phyloP scores from a whole-genome alignment of 2,797 vertebrate genomes.

The Sciurus carolinensis region DNA sequence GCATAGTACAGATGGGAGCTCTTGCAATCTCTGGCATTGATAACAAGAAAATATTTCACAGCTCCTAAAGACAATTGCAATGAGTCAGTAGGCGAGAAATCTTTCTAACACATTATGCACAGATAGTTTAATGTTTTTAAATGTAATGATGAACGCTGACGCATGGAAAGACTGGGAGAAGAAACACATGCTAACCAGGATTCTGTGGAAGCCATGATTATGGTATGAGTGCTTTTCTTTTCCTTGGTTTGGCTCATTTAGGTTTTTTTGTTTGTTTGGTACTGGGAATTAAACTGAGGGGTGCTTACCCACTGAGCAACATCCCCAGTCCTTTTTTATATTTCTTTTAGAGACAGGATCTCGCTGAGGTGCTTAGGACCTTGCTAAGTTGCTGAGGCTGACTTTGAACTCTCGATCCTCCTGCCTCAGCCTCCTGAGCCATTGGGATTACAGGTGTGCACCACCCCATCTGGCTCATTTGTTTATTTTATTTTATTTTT shows the following conservation, averaged over 20 bases:
- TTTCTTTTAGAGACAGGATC: no score
- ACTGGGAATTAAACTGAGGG: no score
- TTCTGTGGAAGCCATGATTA: background rate
- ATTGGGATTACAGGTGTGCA: no score
- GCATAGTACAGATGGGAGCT: background rate
- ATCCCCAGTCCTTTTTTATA: no score
- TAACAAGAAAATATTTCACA: background rate
- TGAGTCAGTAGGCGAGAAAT: background rate
- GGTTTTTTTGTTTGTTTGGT: background rate
- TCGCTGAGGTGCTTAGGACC: no score
- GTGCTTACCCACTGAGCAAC: no score
- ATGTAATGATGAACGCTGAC: background rate
- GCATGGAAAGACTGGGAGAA: background rate
- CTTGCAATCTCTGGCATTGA: background rate
- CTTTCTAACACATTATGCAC: background rate
- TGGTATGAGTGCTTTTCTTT: conserved; percentile 55
- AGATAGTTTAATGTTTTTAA: background rate
- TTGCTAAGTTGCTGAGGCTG: no score
- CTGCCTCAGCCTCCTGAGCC: no score
- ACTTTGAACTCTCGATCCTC: no score
- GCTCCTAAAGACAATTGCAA: background rate
- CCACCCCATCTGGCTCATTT: no score
- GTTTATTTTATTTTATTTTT: background rate
- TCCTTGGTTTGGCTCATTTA: conserved; percentile 42
- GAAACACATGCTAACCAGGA: conserved; percentile 3